Conservation (phyloP, 2,113 vertebrate genomes). For the Epinephelus cyanopodus region DNA sequence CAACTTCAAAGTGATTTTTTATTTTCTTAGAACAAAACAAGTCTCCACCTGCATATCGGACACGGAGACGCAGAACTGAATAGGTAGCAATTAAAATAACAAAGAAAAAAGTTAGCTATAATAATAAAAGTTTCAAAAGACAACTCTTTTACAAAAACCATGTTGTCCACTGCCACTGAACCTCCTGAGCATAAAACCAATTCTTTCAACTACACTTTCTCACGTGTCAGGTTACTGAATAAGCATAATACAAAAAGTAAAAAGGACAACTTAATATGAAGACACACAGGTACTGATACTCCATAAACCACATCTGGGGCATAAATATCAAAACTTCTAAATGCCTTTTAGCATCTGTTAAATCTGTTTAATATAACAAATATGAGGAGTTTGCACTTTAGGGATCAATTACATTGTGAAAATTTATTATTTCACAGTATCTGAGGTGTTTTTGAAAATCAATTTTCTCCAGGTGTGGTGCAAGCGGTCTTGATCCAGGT, state of each 20-base stretch:
- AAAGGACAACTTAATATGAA: slow-evolving; percentile 66
- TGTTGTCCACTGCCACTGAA: slow-evolving; percentile 31
- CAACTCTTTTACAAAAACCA: slow-evolving; percentile 68
- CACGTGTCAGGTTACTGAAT: slow-evolving; percentile 26
- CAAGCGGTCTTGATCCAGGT: slow-evolving; percentile 49
- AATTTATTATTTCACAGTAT: not conserved
- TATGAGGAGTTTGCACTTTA: not conserved
- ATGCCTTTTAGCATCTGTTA: slow-evolving; percentile 16
- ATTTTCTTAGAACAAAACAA: slow-evolving; percentile 78
- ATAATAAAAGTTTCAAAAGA: slow-evolving; percentile 66
- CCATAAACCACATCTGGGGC: slow-evolving; percentile 48
- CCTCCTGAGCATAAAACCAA: slow-evolving; percentile 61
- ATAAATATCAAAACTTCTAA: slow-evolving; percentile 54
- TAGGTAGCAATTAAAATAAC: slow-evolving; percentile 66
- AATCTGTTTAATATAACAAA: slow-evolving; percentile 31
- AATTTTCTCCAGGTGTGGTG: slow-evolving; percentile 10
- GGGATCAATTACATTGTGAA: slow-evolving; percentile 13
- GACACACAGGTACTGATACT: slow-evolving; percentile 59
- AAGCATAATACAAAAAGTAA: slow-evolving; percentile 74
- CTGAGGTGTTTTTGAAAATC: not conserved
- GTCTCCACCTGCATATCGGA: slow-evolving; percentile 50
- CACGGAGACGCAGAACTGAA: slow-evolving; percentile 56
- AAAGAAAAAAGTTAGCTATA: slow-evolving; percentile 15
- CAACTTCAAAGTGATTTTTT: slow-evolving; percentile 33
- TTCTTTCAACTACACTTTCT: slow-evolving; percentile 21